Evolutionary conservation across 2,888 invertebrate species (phyloP), one percentile per base, ranked within the genome.

Genomic region (Caenorhabditis becei): DNA sequence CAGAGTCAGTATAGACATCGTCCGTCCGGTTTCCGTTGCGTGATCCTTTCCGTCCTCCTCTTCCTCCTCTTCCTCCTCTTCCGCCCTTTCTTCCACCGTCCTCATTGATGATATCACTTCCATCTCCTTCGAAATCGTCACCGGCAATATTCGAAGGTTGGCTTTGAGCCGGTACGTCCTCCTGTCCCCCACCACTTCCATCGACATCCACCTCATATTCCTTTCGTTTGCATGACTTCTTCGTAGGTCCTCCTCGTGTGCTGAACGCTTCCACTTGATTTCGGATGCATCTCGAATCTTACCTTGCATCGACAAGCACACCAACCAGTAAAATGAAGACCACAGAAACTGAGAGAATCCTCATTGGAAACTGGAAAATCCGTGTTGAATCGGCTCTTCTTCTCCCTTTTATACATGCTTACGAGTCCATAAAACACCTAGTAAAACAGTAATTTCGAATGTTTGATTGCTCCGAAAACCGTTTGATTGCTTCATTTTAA

Each of bases 221-320:
- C 56, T 32, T 56, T 35, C 35, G 32, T 5, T 54, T 54, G 56
- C 56, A 56, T 18, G 56, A 32, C 58, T 20, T 49, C 35, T 49
- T 58, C 32, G 54, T 11, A 16, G 28, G 20, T 56, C 67, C 67
- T 8, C 47, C 49, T 32, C 35, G 28, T 1, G 58, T 49, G 37
- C 59, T 70, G 58, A 51, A 69, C 11, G 3, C 20, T 16, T 0
- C 2, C 1, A 7, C 0, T 35, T 51, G 20, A n/a, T 5, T 20
- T 49, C 18, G 4, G 18, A 7, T 4, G 18, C 5, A 11, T 14
- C 1, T 11, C 23, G 2, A 2, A n/a, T 18, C 35, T 4, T 5
- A 61, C 70, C 51, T 70, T 32, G 61, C 62, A 1, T 61, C 71
- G 2, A 62, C 71, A 4, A 71, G 26, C n/a, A 53, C 41, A 4